These are phyloP conservation scores for Daboia siamensis DNA, from an alignment of 2,113 vertebrate species.

Conservation along the genomic window DNA sequence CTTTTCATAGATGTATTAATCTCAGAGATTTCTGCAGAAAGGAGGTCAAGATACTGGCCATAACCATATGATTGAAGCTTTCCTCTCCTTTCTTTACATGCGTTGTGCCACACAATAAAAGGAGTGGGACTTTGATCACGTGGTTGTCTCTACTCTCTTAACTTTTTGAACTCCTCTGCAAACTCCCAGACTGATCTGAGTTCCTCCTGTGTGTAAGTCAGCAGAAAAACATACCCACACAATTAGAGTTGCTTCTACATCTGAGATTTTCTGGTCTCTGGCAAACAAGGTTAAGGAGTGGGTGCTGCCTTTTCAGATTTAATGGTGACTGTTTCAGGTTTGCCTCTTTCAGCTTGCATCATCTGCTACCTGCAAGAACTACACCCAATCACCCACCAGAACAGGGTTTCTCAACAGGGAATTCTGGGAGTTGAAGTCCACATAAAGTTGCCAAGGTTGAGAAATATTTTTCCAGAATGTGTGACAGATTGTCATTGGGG, in stretches of 20 bases:
- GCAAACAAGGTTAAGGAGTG: neutral
- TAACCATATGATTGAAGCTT: neutral
- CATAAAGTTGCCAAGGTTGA: too few relatives aligned
- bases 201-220: neutral
- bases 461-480: too few relatives aligned
- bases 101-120: neutral
- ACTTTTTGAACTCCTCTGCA: neutral
- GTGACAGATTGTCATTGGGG: too few relatives aligned
- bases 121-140: neutral
- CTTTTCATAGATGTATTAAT: neutral
- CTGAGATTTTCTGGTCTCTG: neutral
- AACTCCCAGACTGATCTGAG: neutral
- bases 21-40: neutral
- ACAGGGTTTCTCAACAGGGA: too few relatives aligned
- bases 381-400: too few relatives aligned
- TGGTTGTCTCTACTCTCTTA: neutral
- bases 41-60: neutral
- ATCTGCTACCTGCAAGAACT: too few relatives aligned
- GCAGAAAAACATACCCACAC: neutral
- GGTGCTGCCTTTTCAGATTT: too few relatives aligned
- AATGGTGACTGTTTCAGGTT: too few relatives aligned
- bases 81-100: neutral
- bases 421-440: too few relatives aligned
- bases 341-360: too few relatives aligned
- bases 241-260: neutral